These are phyloP conservation scores for Drosophila pruinosa DNA, from an alignment of 1,140 invertebrate genomes.

Conservation along the genomic window DNA sequence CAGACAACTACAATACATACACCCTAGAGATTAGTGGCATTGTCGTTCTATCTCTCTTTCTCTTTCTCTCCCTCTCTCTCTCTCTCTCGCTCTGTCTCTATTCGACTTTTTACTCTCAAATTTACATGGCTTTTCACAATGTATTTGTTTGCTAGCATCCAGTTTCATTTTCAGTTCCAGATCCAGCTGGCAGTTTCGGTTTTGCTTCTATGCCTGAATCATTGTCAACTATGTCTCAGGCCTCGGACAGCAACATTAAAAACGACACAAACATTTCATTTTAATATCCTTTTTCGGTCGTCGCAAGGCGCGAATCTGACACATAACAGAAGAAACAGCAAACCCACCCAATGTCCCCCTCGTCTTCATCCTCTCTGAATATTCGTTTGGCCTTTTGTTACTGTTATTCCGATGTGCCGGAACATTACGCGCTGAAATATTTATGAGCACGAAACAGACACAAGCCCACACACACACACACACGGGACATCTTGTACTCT, in stretches of 20 bases:
- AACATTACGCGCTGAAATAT: conserved; percentile 65
- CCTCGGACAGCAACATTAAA: conserved; percentile 42
- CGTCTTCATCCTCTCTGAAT: conserved; percentile 2
- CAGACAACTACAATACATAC: conserved; percentile 52
- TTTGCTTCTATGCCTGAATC: conserved; percentile 31
- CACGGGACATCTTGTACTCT: too few species aligned
- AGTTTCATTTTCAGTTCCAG: neutral
- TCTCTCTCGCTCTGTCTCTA: neutral
- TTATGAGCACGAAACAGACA: conserved; percentile 50
- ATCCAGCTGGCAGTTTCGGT: conserved; percentile 24
- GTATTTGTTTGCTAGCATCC: conserved; percentile 3
- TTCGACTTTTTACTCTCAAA: conserved; percentile 8
- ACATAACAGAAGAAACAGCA: conserved; percentile 11
- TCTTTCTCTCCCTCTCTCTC: neutral
- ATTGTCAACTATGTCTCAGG: conserved; percentile 58
- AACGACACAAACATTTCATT: conserved; percentile 72
- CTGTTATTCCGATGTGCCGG: conserved; percentile 24
- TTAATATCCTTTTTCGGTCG: conserved; percentile 58
- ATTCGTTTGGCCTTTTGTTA: conserved; percentile 7
- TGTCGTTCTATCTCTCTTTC: neutral
- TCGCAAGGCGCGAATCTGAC: conserved; percentile 21
- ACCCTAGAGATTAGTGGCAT: conserved; percentile 51
- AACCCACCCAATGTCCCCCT: neutral
- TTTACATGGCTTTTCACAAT: conserved; percentile 20
- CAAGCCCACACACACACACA: neutral